These are phyloP conservation scores for Platerodrilus igneus DNA, from an alignment of 2,888 invertebrate genomes.

Conservation along the genomic window DNA sequence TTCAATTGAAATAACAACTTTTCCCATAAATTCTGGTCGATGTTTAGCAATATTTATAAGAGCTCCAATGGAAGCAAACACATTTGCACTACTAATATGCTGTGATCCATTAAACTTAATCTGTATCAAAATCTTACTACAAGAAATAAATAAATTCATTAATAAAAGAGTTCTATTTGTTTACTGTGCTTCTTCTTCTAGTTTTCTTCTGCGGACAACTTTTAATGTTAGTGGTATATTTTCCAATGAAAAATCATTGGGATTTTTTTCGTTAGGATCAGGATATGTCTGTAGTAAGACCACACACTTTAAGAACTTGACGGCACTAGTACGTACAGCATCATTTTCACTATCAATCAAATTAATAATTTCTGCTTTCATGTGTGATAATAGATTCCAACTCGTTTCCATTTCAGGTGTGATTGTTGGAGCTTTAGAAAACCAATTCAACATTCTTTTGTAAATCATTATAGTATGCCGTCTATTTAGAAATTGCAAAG, in stretches of 20 bases:
- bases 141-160: too few relatives aligned
- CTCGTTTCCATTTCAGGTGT: slow-evolving; percentile 76
- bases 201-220: slow-evolving; percentile 70
- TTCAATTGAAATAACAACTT: slow-evolving; percentile 75
- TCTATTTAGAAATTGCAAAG: too few relatives aligned
- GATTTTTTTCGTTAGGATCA: slow-evolving; percentile 61
- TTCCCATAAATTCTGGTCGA: slow-evolving; percentile 80
- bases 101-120: slow-evolving; percentile 92
- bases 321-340: slow-evolving; percentile 90
- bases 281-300: slow-evolving; percentile 77
- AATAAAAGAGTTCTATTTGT: slow-evolving; percentile 3
- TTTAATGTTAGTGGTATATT: slow-evolving; percentile 79
- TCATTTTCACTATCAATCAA: slow-evolving; percentile 96
- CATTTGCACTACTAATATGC: slow-evolving; percentile 92
- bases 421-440: slow-evolving; percentile 63
- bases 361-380: slow-evolving; percentile 82
- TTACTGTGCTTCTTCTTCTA: slow-evolving; percentile 87
- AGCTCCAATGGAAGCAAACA: slow-evolving; percentile 94
- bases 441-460: slow-evolving; percentile 72
- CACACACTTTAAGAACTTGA: slow-evolving; percentile 92
- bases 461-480: slow-evolving; percentile 85
- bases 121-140: slow-evolving; percentile 80
- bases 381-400: slow-evolving; percentile 78
- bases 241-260: slow-evolving; percentile 78
- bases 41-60: slow-evolving; percentile 84